Base-by-base conservation (phyloP, 1,140 invertebrate species). In the Cotesia typhae region DNA sequence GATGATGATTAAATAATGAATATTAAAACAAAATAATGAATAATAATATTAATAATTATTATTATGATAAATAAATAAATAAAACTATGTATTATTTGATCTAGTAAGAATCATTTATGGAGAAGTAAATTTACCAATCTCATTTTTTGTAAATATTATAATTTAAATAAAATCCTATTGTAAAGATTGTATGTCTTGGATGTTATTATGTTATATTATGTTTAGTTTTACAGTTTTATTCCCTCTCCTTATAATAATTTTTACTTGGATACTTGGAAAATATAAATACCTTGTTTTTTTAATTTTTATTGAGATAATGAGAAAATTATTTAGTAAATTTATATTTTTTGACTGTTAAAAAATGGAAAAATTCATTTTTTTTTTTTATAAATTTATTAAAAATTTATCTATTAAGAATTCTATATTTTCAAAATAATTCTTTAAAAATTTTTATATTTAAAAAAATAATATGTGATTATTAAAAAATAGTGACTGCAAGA, bases 101-200 rank as follows among this genome's bases (percentile, higher is more conserved):
- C 71, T 77, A 80, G 77, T 72, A 79, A 75, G 75, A 75, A 74
- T 79, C 72, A 75, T 80, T 79, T 76, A 76, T 76, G 69, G 70
- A 60, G 38, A 57, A 68, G 63, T 47, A 74, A 73, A 78, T 74
- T 80, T 79, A 78, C 64, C 76, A 80, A 80, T 80, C 79, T 82
- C 80, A 78, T 80, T 82, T 80, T 82, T 82, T 82, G 81, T 81
- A 82, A 82, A 82, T 82, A 82, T 28, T 38, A 80, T 81, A 80
- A 82, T 82, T 82, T 81, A 78, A 82, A 81, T 82, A 82, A 82
- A 47, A 82, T 82, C 77, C 76, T 81, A 80, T 81, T 82, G 77
- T 78, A 79, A 80, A 81, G 75, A 82, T 82, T 80, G 79, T 80
- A 82, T 80, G 77, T 80, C 80, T 80, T 77, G 77, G 70, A 75